Evolutionary conservation across 2,113 vertebrate species (phyloP), one percentile per base, ranked within the genome.

Genomic region (Cyrtonyx montezumae): DNA sequence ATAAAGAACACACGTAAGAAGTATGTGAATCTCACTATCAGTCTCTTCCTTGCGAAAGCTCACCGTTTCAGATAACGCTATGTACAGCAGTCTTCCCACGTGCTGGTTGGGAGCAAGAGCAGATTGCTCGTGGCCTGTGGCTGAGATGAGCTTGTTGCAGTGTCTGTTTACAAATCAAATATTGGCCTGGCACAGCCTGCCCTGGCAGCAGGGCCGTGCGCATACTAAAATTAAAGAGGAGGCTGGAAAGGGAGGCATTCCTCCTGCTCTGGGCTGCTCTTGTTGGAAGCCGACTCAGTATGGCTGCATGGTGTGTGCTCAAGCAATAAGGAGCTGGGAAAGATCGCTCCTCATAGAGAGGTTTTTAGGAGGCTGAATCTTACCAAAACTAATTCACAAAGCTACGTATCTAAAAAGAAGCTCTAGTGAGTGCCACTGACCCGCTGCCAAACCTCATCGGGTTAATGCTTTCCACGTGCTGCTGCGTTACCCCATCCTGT

Each of bases 161-260:
- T 87, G 81, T 89, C 94, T 94, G 56, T 96, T 95, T 94, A 91
- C 94, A 91, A 95, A 86, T 88, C 84, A 94, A 94, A 75, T 92
- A 80, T 78, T 1, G 10, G 68, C 93, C 93, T 93, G 95, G 96
- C 93, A 91, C 65, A 80, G 88, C 65, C 68, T 91, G 86, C 58
- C 73, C 88, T 96, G 95, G 94, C 91, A 93, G 87, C 87, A 42
- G 87, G 71, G 84, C 65, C 1, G 1, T 36, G 63, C 1, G 13
- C 2, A 2, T 34, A 20, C 93, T 95, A 91, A 95, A 95, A 94
- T 92, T 93, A 94, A 94, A 96, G 93, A 88, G 93, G 81, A 92
- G 91, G 91, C 77, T 94, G 95, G 69, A 91, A 87, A 85, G 56
- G 87, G 94, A 95, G 90, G 43, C 79, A 70, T 95, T 94, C 68